phyloP scores from a whole-genome alignment of 2,888 invertebrate genomes.

The Meteorus cinctellus region DNA sequence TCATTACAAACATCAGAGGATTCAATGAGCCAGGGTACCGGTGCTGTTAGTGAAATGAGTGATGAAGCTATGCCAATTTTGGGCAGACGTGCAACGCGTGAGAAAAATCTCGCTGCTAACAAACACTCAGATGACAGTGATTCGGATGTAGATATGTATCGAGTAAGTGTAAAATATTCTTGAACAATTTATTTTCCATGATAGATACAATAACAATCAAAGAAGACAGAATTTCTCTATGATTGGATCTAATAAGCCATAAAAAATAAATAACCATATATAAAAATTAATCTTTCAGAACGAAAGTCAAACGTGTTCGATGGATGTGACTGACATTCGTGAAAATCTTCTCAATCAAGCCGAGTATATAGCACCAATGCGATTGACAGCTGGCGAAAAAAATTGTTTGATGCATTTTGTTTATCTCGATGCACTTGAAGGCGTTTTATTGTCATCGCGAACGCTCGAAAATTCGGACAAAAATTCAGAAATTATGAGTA shows the following conservation, averaged over 20 bases:
- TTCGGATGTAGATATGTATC: conserved; percentile 83
- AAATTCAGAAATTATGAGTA: conserved; percentile 79
- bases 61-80: conserved; percentile 79
- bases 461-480: conserved; percentile 70
- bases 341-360: conserved; percentile 84
- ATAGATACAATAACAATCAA: no score
- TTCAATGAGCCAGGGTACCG: conserved; percentile 80
- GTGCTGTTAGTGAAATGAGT: conserved; percentile 78
- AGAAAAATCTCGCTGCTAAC: conserved; percentile 72
- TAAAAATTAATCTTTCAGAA: conserved; percentile 74
- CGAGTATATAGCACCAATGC: conserved; percentile 77
- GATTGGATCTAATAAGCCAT: no score
- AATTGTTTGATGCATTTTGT: conserved; percentile 86
- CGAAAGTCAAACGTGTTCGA: conserved; percentile 79
- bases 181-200: background rate
- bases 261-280: background rate
- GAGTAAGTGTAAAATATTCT: conserved; percentile 70
- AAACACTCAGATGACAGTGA: conserved; percentile 82
- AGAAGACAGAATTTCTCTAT: no score
- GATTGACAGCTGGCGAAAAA: conserved; percentile 81
- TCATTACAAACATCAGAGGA: conserved; percentile 77
- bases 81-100: conserved; percentile 79
- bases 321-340: conserved; percentile 82
- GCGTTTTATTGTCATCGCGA: conserved; percentile 79
- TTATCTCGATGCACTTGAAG: conserved; percentile 82